Conservation (phyloP, 2,888 invertebrate species). For the Dynastes grantii region DNA sequence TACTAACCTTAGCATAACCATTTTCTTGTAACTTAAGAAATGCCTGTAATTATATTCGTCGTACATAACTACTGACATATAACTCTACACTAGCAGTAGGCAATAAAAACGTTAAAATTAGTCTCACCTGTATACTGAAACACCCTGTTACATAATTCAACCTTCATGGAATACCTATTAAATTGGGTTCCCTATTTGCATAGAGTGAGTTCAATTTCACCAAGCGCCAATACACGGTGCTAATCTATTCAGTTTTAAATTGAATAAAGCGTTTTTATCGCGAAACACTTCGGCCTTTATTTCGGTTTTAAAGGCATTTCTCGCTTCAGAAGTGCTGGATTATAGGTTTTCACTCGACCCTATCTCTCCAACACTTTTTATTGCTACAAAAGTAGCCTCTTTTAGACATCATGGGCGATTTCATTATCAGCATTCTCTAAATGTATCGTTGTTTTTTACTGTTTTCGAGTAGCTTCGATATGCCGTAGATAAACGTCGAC, state of each 20-base stretch:
- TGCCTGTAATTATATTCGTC: no score
- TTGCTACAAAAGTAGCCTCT: conserved; percentile 46
- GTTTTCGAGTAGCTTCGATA: conserved; percentile 25
- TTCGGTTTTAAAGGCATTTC: conserved; percentile 49
- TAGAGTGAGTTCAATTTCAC: conserved; percentile 51
- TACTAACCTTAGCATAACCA: no score
- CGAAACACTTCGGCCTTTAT: conserved; percentile 47
- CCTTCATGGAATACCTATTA: conserved; percentile 30
- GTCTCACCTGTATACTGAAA: conserved; percentile 5
- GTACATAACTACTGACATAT: no score
- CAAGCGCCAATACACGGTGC: conserved; percentile 41
- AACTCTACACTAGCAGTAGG: background rate
- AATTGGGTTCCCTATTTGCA: conserved; percentile 67
- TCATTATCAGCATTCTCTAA: conserved; percentile 46
- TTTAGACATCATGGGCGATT: conserved; percentile 44
- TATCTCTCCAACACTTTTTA: conserved; percentile 42
- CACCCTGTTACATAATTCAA: conserved; percentile 1
- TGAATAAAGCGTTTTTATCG: conserved; percentile 51
- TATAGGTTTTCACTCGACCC: conserved; percentile 43
- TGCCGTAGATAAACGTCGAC: conserved; percentile 25
- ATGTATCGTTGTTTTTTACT: conserved; percentile 45
- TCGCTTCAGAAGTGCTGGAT: conserved; percentile 43
- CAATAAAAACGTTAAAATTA: conserved; percentile 3
- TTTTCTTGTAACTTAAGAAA: no score
- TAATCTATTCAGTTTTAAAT: conserved; percentile 50